Conservation (phyloP, 2,888 invertebrate genomes). For the Beris morrisii region DNA sequence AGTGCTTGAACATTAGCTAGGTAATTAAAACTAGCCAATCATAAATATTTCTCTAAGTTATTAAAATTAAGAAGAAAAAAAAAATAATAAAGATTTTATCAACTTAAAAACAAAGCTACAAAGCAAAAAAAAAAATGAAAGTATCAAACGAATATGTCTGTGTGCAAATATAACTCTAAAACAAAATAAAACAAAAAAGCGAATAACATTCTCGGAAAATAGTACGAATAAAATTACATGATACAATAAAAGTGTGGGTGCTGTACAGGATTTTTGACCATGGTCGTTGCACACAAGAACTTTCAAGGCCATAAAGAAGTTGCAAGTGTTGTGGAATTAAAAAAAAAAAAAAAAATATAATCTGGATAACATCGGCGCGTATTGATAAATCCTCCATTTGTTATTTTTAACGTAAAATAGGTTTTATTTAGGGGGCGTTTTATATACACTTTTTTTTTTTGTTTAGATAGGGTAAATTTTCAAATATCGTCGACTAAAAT, state of each 20-base stretch:
- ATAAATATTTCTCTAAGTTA: slow-evolving; percentile 14
- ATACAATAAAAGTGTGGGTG: slow-evolving; percentile 41
- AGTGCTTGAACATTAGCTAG: slow-evolving; percentile 44
- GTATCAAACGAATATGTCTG: slow-evolving; percentile 41
- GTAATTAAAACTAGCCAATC: slow-evolving; percentile 31
- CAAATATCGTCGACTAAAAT: too few species aligned
- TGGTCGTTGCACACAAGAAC: slow-evolving; percentile 30
- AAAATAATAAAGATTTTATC: slow-evolving; percentile 15
- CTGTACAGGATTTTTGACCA: slow-evolving; percentile 46
- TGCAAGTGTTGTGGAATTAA: slow-evolving; percentile 22
- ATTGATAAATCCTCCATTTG: slow-evolving; percentile 41
- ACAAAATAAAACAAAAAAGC: slow-evolving; percentile 18
- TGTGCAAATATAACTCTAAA: slow-evolving; percentile 34
- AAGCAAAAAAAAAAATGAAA: slow-evolving; percentile 36
- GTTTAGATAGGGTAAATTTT: not conserved
- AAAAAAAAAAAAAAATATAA: slow-evolving; percentile 24
- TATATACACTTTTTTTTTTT: slow-evolving; percentile 16
- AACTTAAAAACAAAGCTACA: slow-evolving; percentile 10
- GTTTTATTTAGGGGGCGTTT: not conserved
- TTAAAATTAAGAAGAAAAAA: slow-evolving; percentile 1
- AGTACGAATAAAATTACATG: slow-evolving; percentile 21
- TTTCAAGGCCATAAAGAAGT: slow-evolving; percentile 4
- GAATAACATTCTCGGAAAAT: slow-evolving; percentile 31
- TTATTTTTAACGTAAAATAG: not conserved
- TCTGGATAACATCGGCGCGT: slow-evolving; percentile 2